Conservation (phyloP, 2,888 invertebrate species). For the Eupithecia centaureata region DNA sequence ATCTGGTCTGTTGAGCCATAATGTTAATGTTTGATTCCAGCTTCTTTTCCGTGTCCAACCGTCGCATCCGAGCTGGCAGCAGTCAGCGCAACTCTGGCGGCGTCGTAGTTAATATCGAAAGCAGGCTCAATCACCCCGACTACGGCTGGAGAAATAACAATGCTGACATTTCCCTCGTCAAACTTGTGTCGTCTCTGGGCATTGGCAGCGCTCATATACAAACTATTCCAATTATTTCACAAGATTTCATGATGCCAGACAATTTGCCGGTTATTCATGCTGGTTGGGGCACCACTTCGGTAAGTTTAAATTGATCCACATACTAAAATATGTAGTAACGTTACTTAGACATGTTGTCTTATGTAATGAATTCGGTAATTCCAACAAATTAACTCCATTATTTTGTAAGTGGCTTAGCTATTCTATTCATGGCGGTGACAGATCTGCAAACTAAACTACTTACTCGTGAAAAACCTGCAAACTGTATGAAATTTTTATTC, state of each 20-base stretch:
- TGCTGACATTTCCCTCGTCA: slow-evolving; percentile 59
- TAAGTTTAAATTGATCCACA: too few species aligned
- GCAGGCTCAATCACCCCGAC: slow-evolving; percentile 47
- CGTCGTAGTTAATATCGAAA: slow-evolving; percentile 31
- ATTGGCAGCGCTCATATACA: slow-evolving; percentile 22
- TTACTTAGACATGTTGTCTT: too few species aligned
- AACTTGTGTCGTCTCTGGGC: slow-evolving; percentile 37
- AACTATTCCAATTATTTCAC: slow-evolving; percentile 31
- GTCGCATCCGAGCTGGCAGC: slow-evolving; percentile 62
- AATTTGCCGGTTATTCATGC: slow-evolving; percentile 37
- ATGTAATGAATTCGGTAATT: too few species aligned
- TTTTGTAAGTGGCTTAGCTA: too few species aligned
- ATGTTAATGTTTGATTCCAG: background rate
- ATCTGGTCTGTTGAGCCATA: too few species aligned
- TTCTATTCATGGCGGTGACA: too few species aligned
- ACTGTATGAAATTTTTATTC: background rate
- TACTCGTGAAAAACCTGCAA: background rate
- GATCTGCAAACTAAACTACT: too few species aligned
- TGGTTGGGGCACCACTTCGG: slow-evolving; percentile 47
- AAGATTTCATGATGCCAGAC: slow-evolving; percentile 32
- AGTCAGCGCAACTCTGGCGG: slow-evolving; percentile 61
- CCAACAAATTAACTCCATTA: too few species aligned
- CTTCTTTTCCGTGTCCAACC: slow-evolving; percentile 30
- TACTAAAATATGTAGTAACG: too few species aligned
- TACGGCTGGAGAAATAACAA: slow-evolving; percentile 41